Evolutionary conservation across 2,797 vertebrate species (phyloP).

Genomic region (Hylomyscus alleni): DNA sequence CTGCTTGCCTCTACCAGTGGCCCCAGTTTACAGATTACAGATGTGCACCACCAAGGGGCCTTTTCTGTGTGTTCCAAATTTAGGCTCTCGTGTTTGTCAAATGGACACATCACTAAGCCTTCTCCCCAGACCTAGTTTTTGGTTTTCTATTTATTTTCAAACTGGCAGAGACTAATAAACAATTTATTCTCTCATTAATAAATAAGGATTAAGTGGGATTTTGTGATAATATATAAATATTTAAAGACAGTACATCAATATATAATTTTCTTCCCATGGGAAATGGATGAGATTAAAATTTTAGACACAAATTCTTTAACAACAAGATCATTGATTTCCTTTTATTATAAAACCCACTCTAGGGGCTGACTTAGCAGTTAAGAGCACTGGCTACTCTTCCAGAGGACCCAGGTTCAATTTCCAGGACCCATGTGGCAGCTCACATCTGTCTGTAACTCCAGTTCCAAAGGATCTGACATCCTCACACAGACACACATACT

Average conservation of each 20-base stretch:
- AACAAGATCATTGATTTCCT: constrained; percentile 3
- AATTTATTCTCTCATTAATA: constrained; percentile 39
- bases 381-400: not conserved
- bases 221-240: constrained; percentile 41
- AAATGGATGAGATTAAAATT: constrained; percentile 52
- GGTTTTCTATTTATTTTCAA: constrained; percentile 43
- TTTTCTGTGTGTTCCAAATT: not conserved
- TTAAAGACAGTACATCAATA: constrained; percentile 19
- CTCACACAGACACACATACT: not conserved
- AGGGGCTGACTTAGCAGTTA: not conserved
- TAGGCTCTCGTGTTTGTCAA: not conserved
- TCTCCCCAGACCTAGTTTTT: not conserved
- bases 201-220: constrained; percentile 21
- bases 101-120: not conserved
- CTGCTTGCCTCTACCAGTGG: not conserved
- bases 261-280: constrained; percentile 21
- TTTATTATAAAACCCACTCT: not conserved
- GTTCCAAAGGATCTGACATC: not conserved
- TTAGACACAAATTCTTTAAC: constrained; percentile 6
- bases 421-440: not conserved
- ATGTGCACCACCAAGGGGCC: not conserved
- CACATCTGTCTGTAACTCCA: not conserved
- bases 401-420: not conserved
- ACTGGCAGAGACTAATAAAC: constrained; percentile 1
- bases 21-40: not conserved